Evolutionary conservation across 92 coral and sea anemone genomes (phyloP), one percentile per base, ranked within the genome.

Genomic region (Metridium senile): DNA sequence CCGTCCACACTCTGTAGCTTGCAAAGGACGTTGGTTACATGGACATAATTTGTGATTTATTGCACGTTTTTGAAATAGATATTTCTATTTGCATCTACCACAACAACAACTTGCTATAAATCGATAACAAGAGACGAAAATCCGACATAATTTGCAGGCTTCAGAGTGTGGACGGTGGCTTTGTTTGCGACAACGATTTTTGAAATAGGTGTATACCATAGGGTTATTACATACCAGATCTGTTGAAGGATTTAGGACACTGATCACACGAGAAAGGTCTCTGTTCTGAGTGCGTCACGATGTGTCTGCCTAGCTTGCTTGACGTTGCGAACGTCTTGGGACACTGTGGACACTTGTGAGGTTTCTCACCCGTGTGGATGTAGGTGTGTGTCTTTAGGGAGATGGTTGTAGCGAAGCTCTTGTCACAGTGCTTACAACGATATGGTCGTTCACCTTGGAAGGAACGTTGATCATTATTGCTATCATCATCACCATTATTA

Each of bases 401-500:
- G 33, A 96, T 96, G 22, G 99, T 96, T 11, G 99, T 96, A 1
- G 99, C 99, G 85, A 96, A 96, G 35, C 91, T 89, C 80, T 96
- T 96, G 39, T 90, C 97, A 73, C 99, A 96, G 71, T 96, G 99
- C 64, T 96, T 92, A 52, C 99, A 96, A 52, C 78, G 88, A 85
- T 96, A 96, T 16, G 99, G 99, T 17, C 99, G 83, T 76, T 96
- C 99, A 33, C 99, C 99, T 96, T n/a, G n/a, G n/a, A n/a, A n/a
- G n/a, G n/a, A n/a, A n/a, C n/a, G n/a, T n/a, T 39, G 6, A 13
- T 39, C 49, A 18, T 21, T 0, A 71, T 26, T 23, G 22, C 19
- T 57, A 25, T 22, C 68, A 62, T 0, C 68, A 28, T n/a, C n/a
- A n/a, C n/a, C n/a, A n/a, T n/a, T n/a, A n/a, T n/a, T n/a, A n/a